Evolutionary conservation across 2,888 invertebrate species (phyloP), one percentile per base, ranked within the genome.

Genomic region (Villa cingulata): DNA sequence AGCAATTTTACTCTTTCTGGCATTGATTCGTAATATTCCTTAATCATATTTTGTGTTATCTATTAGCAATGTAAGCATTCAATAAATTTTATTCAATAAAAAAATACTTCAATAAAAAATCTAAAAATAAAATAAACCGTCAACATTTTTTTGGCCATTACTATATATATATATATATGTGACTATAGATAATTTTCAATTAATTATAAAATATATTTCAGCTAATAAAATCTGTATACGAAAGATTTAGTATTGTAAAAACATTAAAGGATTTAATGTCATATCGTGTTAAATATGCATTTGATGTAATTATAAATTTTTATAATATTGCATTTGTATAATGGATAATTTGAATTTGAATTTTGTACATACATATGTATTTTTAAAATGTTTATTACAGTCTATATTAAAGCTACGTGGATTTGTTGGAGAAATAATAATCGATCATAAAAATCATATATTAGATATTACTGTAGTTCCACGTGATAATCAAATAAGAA

Each of bases 381-480:
- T 27, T 27, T 15, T 18, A 27, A 14, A 14, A 12, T 1, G 3
- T 4, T 17, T 18, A 6, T 47, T 53, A 2, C 50, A 64, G 62
- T 52, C 57, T 49, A 58, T 63, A 10, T 56, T 65, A 16, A 51
- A 56, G 36, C 49, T 62, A 27, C 62, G 67, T 1, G 51, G 60
- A n/a, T 68, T 64, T 46, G 53, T 55, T 9, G 68, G 64, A 2
- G 53, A 58, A 16, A 53, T 61, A 23, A 50, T 49, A 23, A 53
- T 59, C n/a, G 68, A 75, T 56, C 70, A 75, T 54, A 53, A 56
- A 9, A 62, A 66, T 3, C 68, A 70, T 48, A 68, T 65, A 32
- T 63, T 79, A 15, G 68, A 71, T 19, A 63, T 81, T 43, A 66
- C 72, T 41, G 76, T 80, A 0, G 68, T 71, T 46, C 76, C 78